Conservation (phyloP, 2,888 invertebrate species). For the Mythimna loreyi region DNA sequence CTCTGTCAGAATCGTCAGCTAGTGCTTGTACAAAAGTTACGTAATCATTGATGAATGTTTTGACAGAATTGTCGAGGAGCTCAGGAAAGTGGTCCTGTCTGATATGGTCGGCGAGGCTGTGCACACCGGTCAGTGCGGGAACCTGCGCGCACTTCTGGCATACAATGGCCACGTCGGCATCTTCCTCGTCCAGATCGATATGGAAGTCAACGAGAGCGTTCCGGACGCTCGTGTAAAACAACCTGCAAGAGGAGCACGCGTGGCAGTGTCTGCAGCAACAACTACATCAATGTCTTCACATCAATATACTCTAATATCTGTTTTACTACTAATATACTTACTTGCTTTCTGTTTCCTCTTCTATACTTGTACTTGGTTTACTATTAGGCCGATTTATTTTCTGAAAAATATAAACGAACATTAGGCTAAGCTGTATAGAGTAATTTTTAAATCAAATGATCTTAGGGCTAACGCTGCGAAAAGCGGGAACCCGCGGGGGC, state of each 20-base stretch:
- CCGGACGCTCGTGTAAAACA: slow-evolving; percentile 64
- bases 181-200: slow-evolving; percentile 65
- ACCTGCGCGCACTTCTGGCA: slow-evolving; percentile 77
- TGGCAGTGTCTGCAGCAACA: slow-evolving; percentile 20
- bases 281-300: neutral
- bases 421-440: too few species aligned
- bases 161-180: slow-evolving; percentile 72
- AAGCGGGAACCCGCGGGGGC: too few species aligned
- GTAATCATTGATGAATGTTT: slow-evolving; percentile 75
- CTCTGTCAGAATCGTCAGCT: slow-evolving; percentile 68
- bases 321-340: too few species aligned
- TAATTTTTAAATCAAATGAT: too few species aligned
- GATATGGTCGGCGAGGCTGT: slow-evolving; percentile 73
- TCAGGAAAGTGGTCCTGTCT: slow-evolving; percentile 62
- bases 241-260: slow-evolving; percentile 76
- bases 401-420: slow-evolving; percentile 49
- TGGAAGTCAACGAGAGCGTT: slow-evolving; percentile 69
- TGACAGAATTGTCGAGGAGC: slow-evolving; percentile 50
- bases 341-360: slow-evolving; percentile 52
- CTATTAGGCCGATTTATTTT: slow-evolving; percentile 17
- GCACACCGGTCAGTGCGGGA: slow-evolving; percentile 62
- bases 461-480: too few species aligned
- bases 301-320: too few species aligned
- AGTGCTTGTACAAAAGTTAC: slow-evolving; percentile 79
- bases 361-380: slow-evolving; percentile 15